These are phyloP conservation scores for Macquaria ambigua DNA, from an alignment of 2,113 vertebrate genomes.

Conservation along the genomic window DNA sequence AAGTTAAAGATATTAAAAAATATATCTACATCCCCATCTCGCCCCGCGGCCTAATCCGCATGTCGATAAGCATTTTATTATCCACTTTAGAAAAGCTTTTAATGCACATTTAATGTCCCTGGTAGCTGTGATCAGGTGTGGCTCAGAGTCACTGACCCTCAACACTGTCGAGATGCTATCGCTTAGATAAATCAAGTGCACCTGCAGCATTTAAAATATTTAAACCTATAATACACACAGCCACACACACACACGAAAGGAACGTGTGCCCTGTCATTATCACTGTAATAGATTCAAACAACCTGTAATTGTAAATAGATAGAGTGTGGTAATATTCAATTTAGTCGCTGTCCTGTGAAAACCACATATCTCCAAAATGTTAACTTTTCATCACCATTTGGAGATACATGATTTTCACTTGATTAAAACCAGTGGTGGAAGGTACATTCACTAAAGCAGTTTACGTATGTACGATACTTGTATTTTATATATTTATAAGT, in stretches of 20 bases:
- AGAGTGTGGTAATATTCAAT: not conserved
- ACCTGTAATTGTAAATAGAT: not conserved
- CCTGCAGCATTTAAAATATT: conserved; percentile 25
- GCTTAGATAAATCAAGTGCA: conserved; percentile 39
- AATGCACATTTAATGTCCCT: conserved; percentile 45
- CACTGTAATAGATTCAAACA: not conserved
- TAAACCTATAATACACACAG: not conserved
- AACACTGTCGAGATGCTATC: conserved; percentile 13
- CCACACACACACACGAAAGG: not conserved
- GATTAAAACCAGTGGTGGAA: too few relatives aligned
- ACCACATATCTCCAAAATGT: not conserved
- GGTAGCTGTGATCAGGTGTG: conserved; percentile 15
- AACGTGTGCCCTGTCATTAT: conserved; percentile 7
- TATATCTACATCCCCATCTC: conserved; percentile 25
- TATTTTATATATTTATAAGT: too few relatives aligned
- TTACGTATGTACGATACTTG: too few relatives aligned
- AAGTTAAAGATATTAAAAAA: conserved; percentile 39
- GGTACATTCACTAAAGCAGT: too few relatives aligned
- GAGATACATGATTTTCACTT: not conserved
- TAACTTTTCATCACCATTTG: not conserved
- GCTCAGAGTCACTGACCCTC: conserved; percentile 45
- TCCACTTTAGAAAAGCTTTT: conserved; percentile 38
- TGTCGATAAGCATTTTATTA: conserved; percentile 50
- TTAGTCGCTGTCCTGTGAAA: not conserved
- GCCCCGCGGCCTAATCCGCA: conserved; percentile 13